phyloP scores from a whole-genome alignment of 2,113 vertebrate species.

The Sakesphorus luctuosus region DNA sequence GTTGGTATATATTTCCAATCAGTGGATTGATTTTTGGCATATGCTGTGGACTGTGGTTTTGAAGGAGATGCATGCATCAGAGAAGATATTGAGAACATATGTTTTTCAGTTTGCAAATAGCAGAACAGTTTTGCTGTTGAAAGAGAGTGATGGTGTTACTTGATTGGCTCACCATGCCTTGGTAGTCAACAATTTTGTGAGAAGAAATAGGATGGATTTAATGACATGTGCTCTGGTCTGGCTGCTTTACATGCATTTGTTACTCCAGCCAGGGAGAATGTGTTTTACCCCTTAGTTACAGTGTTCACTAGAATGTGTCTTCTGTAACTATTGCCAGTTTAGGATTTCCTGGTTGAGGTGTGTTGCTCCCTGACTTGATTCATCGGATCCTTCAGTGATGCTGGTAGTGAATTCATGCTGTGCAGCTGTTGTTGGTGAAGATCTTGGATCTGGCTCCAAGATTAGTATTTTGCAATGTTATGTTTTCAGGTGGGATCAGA shows the following conservation, averaged over 20 bases:
- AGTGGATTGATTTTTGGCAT: slow-evolving; percentile 65
- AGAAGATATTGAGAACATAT: slow-evolving; percentile 73
- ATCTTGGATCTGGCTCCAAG: background rate
- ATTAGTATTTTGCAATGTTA: background rate
- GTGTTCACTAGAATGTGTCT: background rate
- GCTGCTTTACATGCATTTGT: background rate
- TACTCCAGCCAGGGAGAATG: background rate
- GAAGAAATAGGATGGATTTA: background rate
- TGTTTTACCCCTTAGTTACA: background rate
- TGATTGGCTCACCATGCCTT: slow-evolving; percentile 11
- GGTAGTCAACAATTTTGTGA: slow-evolving; percentile 9
- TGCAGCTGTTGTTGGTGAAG: background rate
- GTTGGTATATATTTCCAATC: slow-evolving; percentile 59
- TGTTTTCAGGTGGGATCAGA: background rate
- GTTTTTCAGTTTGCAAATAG: slow-evolving; percentile 56
- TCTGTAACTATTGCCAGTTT: slow-evolving; percentile 14
- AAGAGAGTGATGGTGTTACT: slow-evolving; percentile 52
- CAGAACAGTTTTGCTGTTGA: slow-evolving; percentile 52
- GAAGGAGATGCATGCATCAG: slow-evolving; percentile 60
- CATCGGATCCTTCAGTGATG: background rate
- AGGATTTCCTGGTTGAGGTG: slow-evolving; percentile 49
- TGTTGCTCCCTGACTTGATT: background rate
- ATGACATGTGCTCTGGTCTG: slow-evolving; percentile 17
- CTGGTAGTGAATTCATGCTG: background rate
- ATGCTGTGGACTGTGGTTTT: slow-evolving; percentile 48